Base-by-base conservation (phyloP, 2,797 vertebrate genomes). In the Kryptopterus vitreolus region DNA sequence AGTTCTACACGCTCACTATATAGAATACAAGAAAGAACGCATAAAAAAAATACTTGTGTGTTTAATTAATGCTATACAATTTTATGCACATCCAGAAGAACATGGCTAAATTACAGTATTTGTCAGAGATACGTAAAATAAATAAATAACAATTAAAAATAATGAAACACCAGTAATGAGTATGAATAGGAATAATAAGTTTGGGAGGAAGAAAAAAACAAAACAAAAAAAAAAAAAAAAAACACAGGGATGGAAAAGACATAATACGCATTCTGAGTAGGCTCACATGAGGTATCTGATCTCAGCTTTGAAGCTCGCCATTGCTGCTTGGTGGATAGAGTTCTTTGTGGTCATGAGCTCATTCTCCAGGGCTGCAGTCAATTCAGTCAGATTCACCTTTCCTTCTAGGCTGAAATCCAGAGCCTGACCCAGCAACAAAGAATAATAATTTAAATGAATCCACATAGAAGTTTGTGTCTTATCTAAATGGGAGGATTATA, bases 231-330 rank as follows among this genome's bases (percentile, higher is more conserved):
- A n/a, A n/a, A n/a, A n/a, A n/a, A 33, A 69, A 61, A 70, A 9
- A 43, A 43, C 10, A 10, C 0, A 31, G 11, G 24, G 11, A 65
- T 57, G 24, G 63, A 63, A 48, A 66, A 3, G 20, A 35, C 13
- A 15, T 33, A 20, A 33, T 10, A 16, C 16, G 13, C 5, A 7
- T 7, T 50, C 68, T 16, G 16, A 22, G 48, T 4, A 38, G 38
- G 95, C 97, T 97, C 88, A 99, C 98, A 97, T 81, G 68, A 98
- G 91, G 85, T 96, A 91, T 75, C 95, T 92, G 89, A 99, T 98
- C 92, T 99, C 97, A 0, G 91, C 92, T 89, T 95, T 99, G 88
- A 98, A 99, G 90, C 96, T 98, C 0, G 95, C 95, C 84, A 99
- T 89, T 0, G 95, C 96, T 0, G 96, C 97, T 83, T 95, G 95